Conservation (phyloP, 2,797 vertebrate genomes). For the Atherinosoma microstoma region DNA sequence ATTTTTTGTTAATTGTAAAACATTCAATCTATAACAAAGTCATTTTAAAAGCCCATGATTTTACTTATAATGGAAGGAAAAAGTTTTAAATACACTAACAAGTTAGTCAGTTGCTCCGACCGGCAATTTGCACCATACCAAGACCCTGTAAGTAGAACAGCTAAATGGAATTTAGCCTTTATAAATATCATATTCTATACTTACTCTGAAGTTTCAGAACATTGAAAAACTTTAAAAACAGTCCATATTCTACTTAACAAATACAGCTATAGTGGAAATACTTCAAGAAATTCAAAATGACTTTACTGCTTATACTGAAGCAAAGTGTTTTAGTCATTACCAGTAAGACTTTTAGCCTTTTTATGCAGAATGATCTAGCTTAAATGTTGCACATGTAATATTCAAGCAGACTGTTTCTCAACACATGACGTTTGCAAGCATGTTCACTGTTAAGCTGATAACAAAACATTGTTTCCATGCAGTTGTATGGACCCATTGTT, state of each 20-base stretch:
- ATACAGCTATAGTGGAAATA: constrained; percentile 32
- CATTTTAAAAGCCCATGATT: constrained; percentile 3
- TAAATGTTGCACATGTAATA: constrained; percentile 12
- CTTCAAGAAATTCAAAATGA: constrained; percentile 40
- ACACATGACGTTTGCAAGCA: neutral
- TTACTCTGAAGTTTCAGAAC: neutral
- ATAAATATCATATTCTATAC: constrained; percentile 8
- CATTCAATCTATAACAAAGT: constrained; percentile 2
- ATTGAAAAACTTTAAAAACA: neutral
- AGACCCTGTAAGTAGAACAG: constrained; percentile 29
- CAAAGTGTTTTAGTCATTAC: neutral
- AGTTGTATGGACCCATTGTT: constrained; percentile 15
- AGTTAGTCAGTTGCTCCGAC: constrained; percentile 7
- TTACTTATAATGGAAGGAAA: constrained; percentile 10
- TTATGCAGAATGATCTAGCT: constrained; percentile 1
- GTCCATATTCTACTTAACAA: neutral
- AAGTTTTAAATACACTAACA: neutral
- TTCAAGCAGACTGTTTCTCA: neutral
- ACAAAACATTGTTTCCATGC: constrained; percentile 23
- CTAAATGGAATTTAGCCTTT: constrained; percentile 6
- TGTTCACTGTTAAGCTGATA: constrained; percentile 20
- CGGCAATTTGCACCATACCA: neutral
- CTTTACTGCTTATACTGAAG: constrained; percentile 17
- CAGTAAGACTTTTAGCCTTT: neutral
- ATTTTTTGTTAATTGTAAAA: neutral